Percentiles rank a stretch among this genome's conserved stretches.
Conservation (phyloP, 2,113 vertebrate genomes). For the Tachysurus vachellii region DNA sequence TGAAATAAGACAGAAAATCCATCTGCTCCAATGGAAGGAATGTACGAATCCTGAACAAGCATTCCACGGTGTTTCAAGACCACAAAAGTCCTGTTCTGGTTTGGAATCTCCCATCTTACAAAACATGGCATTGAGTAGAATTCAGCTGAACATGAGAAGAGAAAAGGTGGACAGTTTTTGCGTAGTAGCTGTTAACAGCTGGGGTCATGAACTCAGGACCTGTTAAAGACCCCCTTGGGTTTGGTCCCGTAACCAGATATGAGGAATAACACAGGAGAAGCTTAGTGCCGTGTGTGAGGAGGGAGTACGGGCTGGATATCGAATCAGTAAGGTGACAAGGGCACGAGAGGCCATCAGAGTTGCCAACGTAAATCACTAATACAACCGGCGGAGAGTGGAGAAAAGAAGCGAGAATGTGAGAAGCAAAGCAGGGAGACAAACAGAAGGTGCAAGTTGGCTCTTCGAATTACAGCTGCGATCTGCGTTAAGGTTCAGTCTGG, state of each 20-base stretch:
- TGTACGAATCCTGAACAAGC: neutral
- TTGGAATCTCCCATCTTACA: neutral
- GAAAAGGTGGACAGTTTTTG: conserved; percentile 67
- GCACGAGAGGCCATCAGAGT: conserved; percentile 59
- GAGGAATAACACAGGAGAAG: conserved; percentile 74
- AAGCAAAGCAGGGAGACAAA: conserved; percentile 1
- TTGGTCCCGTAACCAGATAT: conserved; percentile 76
- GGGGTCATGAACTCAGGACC: conserved; percentile 70
- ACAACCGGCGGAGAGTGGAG: conserved; percentile 4
- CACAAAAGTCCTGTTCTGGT: conserved; percentile 4
- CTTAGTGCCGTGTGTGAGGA: conserved; percentile 53
- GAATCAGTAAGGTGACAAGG: conserved; percentile 44
- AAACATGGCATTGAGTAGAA: conserved; percentile 16
- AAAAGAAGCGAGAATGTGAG: conserved; percentile 2
- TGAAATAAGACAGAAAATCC: conserved; percentile 22
- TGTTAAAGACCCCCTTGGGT: conserved; percentile 78
- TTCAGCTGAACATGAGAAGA: conserved; percentile 29
- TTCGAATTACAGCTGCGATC: conserved; percentile 32
- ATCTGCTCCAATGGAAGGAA: conserved; percentile 13
- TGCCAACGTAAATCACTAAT: conserved; percentile 44
- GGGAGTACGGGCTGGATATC: conserved; percentile 46
- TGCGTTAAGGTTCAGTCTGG: conserved; percentile 37
- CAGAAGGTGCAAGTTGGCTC: neutral
- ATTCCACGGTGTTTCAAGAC: neutral
- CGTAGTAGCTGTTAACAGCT: conserved; percentile 76